Percentiles rank a stretch among this genome's conserved stretches.
Conservation (phyloP, 2,797 vertebrate species). For the Malacoctenus gilli region DNA sequence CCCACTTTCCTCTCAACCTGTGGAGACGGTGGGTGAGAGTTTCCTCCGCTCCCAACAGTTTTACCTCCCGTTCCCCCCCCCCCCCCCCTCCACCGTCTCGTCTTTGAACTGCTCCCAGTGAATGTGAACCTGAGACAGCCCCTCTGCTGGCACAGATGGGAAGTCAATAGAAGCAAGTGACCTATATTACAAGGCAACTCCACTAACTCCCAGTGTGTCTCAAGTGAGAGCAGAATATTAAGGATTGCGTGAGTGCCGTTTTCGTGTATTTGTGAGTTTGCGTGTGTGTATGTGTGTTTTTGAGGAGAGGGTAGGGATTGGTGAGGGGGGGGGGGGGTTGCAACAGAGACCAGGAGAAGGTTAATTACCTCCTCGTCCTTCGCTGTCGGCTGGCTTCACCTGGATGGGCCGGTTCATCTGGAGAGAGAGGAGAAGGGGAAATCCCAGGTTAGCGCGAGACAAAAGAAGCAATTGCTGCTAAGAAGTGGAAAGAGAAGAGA, state of each 20-base stretch:
- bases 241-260: conserved; percentile 57
- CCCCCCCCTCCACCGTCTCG: conserved; percentile 39
- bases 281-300: conserved; percentile 40
- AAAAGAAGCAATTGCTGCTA: conserved; percentile 16
- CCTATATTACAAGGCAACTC: conserved; percentile 79
- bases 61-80: conserved; percentile 14
- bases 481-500: conserved; percentile 20
- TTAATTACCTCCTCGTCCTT: conserved; percentile 99
- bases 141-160: conserved; percentile 77
- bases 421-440: conserved; percentile 64
- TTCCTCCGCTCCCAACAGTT: conserved; percentile 19
- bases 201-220: conserved; percentile 72
- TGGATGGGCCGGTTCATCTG: conserved; percentile 99
- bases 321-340: conserved; percentile 27
- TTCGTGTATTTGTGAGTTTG: conserved; percentile 62
- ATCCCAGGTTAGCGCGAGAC: conserved; percentile 63
- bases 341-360: conserved; percentile 72
- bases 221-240: conserved; percentile 72
- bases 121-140: conserved; percentile 73
- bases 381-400: conserved; percentile 99
- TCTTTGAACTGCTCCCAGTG: conserved; percentile 73
- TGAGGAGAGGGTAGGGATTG: conserved; percentile 36
- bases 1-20: conserved; percentile 24
- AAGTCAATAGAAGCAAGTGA: conserved; percentile 82
- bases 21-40: conserved; percentile 16